Conservation (phyloP, 2,888 invertebrate species). For the Eustalomyia histrio region DNA sequence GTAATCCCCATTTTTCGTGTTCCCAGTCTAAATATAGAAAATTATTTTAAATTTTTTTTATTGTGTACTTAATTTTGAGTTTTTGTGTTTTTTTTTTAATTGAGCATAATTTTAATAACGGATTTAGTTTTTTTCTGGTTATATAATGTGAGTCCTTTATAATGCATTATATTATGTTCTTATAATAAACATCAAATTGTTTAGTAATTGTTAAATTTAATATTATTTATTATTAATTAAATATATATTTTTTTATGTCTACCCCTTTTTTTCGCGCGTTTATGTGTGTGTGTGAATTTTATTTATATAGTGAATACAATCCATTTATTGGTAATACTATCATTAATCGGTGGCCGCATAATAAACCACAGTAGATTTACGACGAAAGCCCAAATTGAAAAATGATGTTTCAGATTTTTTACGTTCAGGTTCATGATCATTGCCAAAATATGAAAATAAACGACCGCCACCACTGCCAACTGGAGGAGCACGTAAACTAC, state of each 20-base stretch:
- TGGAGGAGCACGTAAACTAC: slow-evolving; percentile 70
- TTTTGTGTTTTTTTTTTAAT: slow-evolving; percentile 14
- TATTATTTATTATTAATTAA: slow-evolving; percentile 3
- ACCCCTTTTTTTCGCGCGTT: slow-evolving; percentile 10
- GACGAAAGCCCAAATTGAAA: slow-evolving; percentile 78
- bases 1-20: too few species aligned
- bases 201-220: slow-evolving; percentile 18
- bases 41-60: background rate
- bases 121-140: slow-evolving; percentile 3
- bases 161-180: slow-evolving; percentile 24
- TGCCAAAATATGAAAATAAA: slow-evolving; percentile 78
- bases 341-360: slow-evolving; percentile 77
- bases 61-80: slow-evolving; percentile 2
- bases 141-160: slow-evolving; percentile 7
- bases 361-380: slow-evolving; percentile 78
- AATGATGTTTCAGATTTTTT: slow-evolving; percentile 79
- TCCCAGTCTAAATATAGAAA: background rate
- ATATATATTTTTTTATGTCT: slow-evolving; percentile 8
- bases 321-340: background rate
- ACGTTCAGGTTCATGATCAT: slow-evolving; percentile 77
- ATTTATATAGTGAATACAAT: slow-evolving; percentile 3
- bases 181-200: slow-evolving; percentile 44
- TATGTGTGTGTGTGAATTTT: slow-evolving; percentile 4
- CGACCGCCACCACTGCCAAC: slow-evolving; percentile 73
- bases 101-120: slow-evolving; percentile 41